phyloP scores from a whole-genome alignment of 92 coral and sea anemone species.

The Phymanthus crucifer region DNA sequence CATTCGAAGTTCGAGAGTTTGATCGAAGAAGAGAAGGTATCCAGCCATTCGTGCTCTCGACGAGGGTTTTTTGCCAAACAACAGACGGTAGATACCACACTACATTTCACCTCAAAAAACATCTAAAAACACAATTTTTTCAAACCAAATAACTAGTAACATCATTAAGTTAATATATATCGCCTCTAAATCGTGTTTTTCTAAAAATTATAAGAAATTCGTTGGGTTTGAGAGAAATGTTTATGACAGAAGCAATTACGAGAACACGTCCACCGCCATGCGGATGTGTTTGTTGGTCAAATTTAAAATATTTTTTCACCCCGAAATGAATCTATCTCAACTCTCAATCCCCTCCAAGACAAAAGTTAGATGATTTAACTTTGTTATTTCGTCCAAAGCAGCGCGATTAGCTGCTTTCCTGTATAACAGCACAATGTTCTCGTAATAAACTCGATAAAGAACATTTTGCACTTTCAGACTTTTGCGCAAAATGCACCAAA shows the following conservation, averaged over 20 bases:
- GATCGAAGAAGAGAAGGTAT: conserved; percentile 6
- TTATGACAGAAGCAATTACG: conserved; percentile 90
- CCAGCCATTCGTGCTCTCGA: conserved; percentile 22
- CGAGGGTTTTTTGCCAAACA: conserved; percentile 17
- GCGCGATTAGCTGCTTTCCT: conserved; percentile 23
- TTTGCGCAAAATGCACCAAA: conserved; percentile 38
- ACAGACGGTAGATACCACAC: conserved; percentile 28
- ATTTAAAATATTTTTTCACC: conserved; percentile 50
- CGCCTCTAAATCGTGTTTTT: conserved; percentile 25
- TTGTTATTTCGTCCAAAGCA: conserved; percentile 30
- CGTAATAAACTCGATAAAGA: conserved; percentile 69
- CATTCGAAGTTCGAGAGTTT: conserved; percentile 10
- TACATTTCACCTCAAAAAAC: conserved; percentile 24
- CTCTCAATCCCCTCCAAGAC: conserved; percentile 14
- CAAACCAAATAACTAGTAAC: background rate
- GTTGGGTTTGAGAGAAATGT: conserved; percentile 67
- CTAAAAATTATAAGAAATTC: conserved; percentile 34
- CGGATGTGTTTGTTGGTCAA: conserved; percentile 91
- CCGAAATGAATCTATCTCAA: conserved; percentile 3
- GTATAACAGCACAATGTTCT: conserved; percentile 58
- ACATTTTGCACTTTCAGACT: conserved; percentile 67
- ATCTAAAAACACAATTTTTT: conserved; percentile 16
- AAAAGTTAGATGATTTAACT: conserved; percentile 74
- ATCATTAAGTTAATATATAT: conserved; percentile 1
- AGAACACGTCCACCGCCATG: conserved; percentile 69